Percentiles rank a stretch among this genome's conserved stretches.
phyloP scores from a whole-genome alignment of 2,797 vertebrate genomes.

The Tarsius wallacei region DNA sequence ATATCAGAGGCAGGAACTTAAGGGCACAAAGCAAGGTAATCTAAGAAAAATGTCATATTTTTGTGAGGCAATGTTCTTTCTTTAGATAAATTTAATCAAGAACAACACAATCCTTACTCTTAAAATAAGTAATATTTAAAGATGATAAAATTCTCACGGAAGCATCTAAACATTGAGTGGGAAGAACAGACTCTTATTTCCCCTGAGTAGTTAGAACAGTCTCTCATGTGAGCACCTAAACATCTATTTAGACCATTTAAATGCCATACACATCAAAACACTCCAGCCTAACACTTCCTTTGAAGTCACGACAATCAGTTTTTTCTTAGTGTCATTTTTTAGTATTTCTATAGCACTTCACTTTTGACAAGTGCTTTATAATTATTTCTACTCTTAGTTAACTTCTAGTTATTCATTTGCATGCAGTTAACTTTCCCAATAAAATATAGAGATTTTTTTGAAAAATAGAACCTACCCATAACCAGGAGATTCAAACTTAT shows the following conservation, averaged over 20 bases:
- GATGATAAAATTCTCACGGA: constrained; percentile 83
- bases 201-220: constrained; percentile 82
- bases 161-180: constrained; percentile 80
- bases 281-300: constrained; percentile 85
- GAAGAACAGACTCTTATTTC: constrained; percentile 82
- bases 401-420: constrained; percentile 76
- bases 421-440: constrained; percentile 64
- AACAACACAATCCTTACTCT: constrained; percentile 73
- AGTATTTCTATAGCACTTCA: constrained; percentile 87
- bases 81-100: constrained; percentile 69
- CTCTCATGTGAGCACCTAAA: constrained; percentile 83
- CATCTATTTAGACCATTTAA: constrained; percentile 83
- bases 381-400: constrained; percentile 83
- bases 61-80: constrained; percentile 65
- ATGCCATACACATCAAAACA: constrained; percentile 82
- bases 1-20: background rate
- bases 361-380: constrained; percentile 83
- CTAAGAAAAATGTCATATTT: background rate
- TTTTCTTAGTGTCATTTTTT: constrained; percentile 84
- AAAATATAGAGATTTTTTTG: constrained; percentile 45
- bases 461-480: constrained; percentile 55
- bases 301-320: constrained; percentile 85
- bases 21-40: background rate
- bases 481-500: constrained; percentile 58
- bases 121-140: constrained; percentile 80